Evolutionary conservation across 2,113 vertebrate species (phyloP).

Genomic region (Pomatostomus ruficeps): DNA sequence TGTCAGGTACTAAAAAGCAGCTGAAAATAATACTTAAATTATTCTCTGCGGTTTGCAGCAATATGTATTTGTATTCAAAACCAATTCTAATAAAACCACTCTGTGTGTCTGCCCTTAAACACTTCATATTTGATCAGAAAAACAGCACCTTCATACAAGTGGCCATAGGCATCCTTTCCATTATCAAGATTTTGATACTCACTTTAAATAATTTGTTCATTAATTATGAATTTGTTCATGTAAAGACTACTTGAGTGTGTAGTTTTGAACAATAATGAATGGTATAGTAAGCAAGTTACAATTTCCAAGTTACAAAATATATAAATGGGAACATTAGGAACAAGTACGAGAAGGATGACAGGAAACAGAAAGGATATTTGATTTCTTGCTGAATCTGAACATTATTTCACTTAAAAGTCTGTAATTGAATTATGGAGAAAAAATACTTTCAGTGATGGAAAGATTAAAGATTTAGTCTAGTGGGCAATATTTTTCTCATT

Average conservation of each 20-base stretch:
- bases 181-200: background rate
- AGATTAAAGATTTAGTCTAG: constrained; percentile 32
- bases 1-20: background rate
- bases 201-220: background rate
- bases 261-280: background rate
- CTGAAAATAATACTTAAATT: background rate
- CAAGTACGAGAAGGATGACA: background rate
- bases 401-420: background rate
- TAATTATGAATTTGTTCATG: background rate
- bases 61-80: background rate
- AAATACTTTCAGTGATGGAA: background rate
- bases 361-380: background rate
- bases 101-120: background rate
- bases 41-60: background rate
- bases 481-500: background rate
- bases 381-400: background rate
- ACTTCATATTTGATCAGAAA: background rate
- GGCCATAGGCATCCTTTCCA: background rate
- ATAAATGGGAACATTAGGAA: background rate
- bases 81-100: background rate
- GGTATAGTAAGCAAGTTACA: background rate
- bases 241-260: background rate
- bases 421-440: background rate
- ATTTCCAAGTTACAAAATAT: background rate
- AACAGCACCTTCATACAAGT: background rate